Evolutionary conservation across 1,140 invertebrate species (phyloP).

Genomic region (Diabrotica virgifera): DNA sequence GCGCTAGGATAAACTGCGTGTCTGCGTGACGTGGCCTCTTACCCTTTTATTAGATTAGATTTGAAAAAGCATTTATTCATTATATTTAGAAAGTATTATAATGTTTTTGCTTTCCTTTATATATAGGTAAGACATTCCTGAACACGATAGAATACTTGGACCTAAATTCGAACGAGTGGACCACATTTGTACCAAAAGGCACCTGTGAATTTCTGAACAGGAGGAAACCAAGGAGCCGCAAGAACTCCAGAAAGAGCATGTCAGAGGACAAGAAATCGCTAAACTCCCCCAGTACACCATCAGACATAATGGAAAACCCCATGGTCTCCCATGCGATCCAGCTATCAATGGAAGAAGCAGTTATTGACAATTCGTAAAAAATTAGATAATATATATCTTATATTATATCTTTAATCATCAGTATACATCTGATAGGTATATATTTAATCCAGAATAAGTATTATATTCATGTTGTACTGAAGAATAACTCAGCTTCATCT

Average conservation of each 20-base stretch:
- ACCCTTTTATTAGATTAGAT: too few species aligned
- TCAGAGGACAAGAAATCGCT: conserved; percentile 36
- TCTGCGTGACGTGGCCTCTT: too few species aligned
- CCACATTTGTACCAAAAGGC: conserved; percentile 55
- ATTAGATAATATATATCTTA: not conserved
- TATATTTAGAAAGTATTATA: too few species aligned
- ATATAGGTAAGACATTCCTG: conserved; percentile 65
- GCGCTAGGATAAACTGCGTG: too few species aligned
- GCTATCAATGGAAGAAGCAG: too few species aligned
- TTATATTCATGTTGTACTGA: conserved; percentile 22
- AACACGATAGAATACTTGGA: conserved; percentile 81
- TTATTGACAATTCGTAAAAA: too few species aligned
- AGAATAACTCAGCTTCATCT: not conserved
- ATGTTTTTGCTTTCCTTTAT: not conserved
- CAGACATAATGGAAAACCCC: not conserved
- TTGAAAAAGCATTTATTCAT: too few species aligned
- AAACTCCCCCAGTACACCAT: not conserved
- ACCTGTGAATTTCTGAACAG: conserved; percentile 30
- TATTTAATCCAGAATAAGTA: conserved; percentile 9
- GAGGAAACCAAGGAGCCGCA: conserved; percentile 33
- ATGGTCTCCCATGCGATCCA: too few species aligned
- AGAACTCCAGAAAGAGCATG: conserved; percentile 39
- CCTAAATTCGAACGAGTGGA: conserved; percentile 69
- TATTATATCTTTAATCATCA: not conserved
- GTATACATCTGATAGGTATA: not conserved